Evolutionary conservation across 2,113 vertebrate genomes (phyloP).

Genomic region (Salvelinus fontinalis): DNA sequence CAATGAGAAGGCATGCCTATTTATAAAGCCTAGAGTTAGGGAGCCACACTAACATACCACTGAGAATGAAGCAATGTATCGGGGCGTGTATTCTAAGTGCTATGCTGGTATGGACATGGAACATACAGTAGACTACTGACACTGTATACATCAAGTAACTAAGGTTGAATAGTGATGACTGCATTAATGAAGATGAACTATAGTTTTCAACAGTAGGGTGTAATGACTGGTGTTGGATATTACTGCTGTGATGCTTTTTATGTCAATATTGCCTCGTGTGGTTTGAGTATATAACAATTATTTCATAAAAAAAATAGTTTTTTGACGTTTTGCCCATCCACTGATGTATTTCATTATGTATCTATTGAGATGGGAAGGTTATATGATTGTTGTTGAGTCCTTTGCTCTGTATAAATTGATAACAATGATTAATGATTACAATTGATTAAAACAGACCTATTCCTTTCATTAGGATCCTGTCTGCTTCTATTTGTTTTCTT

Average conservation of each 20-base stretch:
- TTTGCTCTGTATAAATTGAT: slow-evolving; percentile 44
- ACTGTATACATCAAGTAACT: not conserved
- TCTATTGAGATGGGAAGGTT: not conserved
- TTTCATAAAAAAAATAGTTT: not conserved
- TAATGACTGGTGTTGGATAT: not conserved
- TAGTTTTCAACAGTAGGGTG: no score
- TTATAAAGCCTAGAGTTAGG: no score
- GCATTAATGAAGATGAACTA: no score
- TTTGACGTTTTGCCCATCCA: not conserved
- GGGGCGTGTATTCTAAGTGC: no score
- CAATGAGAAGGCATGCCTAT: not conserved
- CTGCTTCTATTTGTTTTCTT: slow-evolving; percentile 64
- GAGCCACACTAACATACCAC: no score
- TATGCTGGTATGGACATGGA: not conserved
- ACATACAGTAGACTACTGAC: not conserved
- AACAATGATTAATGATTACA: slow-evolving; percentile 51
- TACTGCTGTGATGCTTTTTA: not conserved
- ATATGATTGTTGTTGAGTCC: not conserved
- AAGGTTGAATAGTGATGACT: not conserved
- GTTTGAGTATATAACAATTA: not conserved
- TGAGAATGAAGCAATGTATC: no score
- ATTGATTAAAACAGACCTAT: not conserved
- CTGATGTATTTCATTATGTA: not conserved
- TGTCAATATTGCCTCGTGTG: not conserved
- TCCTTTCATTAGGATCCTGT: slow-evolving; percentile 61